phyloP scores from a whole-genome alignment of 2,888 invertebrate species.

The Rhogogaster chlorosoma region DNA sequence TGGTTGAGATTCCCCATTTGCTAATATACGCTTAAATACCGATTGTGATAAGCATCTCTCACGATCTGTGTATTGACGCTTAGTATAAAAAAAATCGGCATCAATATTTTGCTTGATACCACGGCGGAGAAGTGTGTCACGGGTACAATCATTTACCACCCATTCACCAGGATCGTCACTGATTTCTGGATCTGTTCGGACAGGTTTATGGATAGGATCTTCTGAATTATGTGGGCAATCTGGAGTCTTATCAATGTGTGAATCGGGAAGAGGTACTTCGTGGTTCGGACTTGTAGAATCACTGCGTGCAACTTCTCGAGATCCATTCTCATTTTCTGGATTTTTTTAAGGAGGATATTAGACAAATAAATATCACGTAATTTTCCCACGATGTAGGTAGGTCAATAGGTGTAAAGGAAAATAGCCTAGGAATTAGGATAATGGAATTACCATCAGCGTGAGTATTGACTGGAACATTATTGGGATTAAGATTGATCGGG shows the following conservation, averaged over 20 bases:
- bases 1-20: conserved; percentile 32
- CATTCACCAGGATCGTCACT: conserved; percentile 10
- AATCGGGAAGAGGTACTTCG: not conserved
- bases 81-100: not conserved
- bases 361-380: too few relatives aligned
- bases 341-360: too few relatives aligned
- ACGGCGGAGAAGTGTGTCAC: not conserved
- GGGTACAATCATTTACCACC: not conserved
- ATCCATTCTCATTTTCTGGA: too few relatives aligned
- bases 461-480: too few relatives aligned
- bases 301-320: too few relatives aligned
- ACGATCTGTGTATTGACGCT: not conserved
- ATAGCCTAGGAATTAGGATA: too few relatives aligned
- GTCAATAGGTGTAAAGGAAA: too few relatives aligned
- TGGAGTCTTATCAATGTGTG: not conserved
- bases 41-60: not conserved
- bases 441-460: too few relatives aligned
- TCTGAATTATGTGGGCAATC: not conserved
- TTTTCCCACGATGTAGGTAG: too few relatives aligned
- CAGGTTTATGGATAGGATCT: not conserved
- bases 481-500: too few relatives aligned
- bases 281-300: not conserved
- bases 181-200: not conserved
- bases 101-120: not conserved
- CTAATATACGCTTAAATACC: not conserved